Evolutionary conservation across 92 coral and sea anemone genomes (phyloP).

Genomic region (Phymanthus crucifer): DNA sequence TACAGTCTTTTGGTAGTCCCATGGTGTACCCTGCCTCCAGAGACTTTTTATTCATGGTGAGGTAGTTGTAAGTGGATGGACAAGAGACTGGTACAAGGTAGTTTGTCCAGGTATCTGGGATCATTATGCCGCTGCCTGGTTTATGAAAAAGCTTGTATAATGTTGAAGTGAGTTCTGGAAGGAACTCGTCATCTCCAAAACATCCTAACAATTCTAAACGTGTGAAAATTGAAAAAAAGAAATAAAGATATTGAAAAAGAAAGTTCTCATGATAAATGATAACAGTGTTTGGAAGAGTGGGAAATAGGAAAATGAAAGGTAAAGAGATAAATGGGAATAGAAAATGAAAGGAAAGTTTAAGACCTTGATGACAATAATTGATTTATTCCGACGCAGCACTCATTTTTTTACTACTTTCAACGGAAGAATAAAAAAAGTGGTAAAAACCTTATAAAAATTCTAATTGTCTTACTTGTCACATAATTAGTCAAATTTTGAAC

Average conservation of each 20-base stretch:
- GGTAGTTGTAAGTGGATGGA: constrained; percentile 28
- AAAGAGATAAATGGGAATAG: too few species aligned
- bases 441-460: too few species aligned
- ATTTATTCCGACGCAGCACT: too few species aligned
- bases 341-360: neutral
- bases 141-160: constrained; percentile 34
- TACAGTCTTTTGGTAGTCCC: constrained; percentile 51
- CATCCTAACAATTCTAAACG: constrained; percentile 50
- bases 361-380: too few species aligned
- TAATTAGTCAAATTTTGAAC: too few species aligned
- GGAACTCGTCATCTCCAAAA: constrained; percentile 63
- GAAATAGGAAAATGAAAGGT: too few species aligned
- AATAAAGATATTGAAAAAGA: neutral
- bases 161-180: constrained; percentile 52
- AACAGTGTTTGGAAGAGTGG: neutral
- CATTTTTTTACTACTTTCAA: too few species aligned
- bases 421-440: neutral
- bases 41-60: constrained; percentile 22
- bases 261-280: neutral
- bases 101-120: constrained; percentile 53
- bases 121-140: constrained; percentile 35
- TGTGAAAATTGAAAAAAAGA: neutral
- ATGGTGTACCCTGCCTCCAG: constrained; percentile 52
- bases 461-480: too few species aligned
- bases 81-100: constrained; percentile 48